Base-by-base conservation (phyloP, 2,888 invertebrate species). In the Schrankia costaestrigalis region DNA sequence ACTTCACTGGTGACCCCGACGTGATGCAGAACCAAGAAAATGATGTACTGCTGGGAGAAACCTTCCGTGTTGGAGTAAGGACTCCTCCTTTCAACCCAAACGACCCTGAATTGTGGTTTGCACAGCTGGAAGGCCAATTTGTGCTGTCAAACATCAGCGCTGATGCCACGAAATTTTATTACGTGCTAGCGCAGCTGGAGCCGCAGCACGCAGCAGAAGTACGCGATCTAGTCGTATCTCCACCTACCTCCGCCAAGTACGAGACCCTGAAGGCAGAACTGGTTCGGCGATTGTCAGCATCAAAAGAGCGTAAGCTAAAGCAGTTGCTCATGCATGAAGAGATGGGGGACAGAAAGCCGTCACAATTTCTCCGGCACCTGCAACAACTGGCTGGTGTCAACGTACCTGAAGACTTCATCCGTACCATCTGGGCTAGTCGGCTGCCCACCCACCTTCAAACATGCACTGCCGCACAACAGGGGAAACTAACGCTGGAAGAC, bases 41-140 rank as follows among this genome's bases (percentile, higher is more conserved):
- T n/a, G n/a, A n/a, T n/a, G n/a, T n/a, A n/a, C n/a, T n/a, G n/a
- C n/a, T n/a, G n/a, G n/a, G n/a, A n/a, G n/a, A n/a, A n/a, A n/a
- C n/a, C n/a, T n/a, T n/a, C n/a, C 9, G 10, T 6, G 10, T 17
- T 6, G 26, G 17, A 12, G 19, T 28, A 5, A 11, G 5, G 2
- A 19, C 19, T n/a, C 40, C 40, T 3, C 13, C 26, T 0, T 32
- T 31, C 31, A 11, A 19, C 2, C 34, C 27, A 0, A 13, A 26
- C 0, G 24, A 27, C 3, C 32, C 40, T 0, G 17, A 2, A 8
- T 2, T 35, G 9, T 40, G 33, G 26, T 41, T 41, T 13, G 33
- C 36, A 1, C 30, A 31, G 3, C 7, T 59, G 0, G 59, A 61
- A 23, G 50, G 47, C 0, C 55, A 60, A 7, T 62, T 62, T 26